These are phyloP conservation scores for Aspidiotus destructor DNA, from an alignment of 2,888 invertebrate genomes.

Conservation along the genomic window DNA sequence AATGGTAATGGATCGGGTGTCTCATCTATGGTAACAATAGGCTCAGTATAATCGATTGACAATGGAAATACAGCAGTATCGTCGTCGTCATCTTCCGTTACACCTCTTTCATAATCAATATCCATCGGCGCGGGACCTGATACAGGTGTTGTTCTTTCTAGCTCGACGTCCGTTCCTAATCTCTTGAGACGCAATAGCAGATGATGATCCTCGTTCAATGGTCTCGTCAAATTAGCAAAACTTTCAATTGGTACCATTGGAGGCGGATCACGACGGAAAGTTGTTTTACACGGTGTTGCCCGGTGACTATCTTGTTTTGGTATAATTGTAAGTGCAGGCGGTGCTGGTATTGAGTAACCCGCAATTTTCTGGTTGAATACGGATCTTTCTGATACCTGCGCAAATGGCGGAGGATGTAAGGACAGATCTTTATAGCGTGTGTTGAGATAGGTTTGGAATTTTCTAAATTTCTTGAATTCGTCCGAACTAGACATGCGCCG, in stretches of 20 bases:
- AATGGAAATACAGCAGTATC: neutral
- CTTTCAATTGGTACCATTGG: constrained; percentile 30
- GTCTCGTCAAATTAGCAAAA: constrained; percentile 14
- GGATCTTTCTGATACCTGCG: neutral
- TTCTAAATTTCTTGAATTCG: constrained; percentile 13
- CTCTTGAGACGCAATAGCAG: constrained; percentile 38
- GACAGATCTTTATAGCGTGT: neutral
- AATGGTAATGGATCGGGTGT: neutral
- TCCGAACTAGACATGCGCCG: constrained; percentile 7
- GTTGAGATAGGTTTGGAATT: constrained; percentile 11
- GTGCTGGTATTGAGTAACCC: neutral
- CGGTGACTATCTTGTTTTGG: neutral
- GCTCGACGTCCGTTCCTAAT: constrained; percentile 38
- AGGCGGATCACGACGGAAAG: constrained; percentile 13
- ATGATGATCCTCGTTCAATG: constrained; percentile 20
- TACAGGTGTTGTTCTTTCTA: constrained; percentile 34
- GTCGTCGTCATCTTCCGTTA: neutral
- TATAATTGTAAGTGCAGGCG: constrained; percentile 22
- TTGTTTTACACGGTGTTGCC: neutral
- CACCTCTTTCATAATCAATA: neutral
- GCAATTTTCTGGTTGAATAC: neutral
- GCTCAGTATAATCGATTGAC: neutral
- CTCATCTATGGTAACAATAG: constrained; percentile 7
- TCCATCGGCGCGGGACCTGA: neutral
- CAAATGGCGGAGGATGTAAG: neutral